Base-by-base conservation (phyloP, 2,797 vertebrate species). In the Hylomyscus alleni region DNA sequence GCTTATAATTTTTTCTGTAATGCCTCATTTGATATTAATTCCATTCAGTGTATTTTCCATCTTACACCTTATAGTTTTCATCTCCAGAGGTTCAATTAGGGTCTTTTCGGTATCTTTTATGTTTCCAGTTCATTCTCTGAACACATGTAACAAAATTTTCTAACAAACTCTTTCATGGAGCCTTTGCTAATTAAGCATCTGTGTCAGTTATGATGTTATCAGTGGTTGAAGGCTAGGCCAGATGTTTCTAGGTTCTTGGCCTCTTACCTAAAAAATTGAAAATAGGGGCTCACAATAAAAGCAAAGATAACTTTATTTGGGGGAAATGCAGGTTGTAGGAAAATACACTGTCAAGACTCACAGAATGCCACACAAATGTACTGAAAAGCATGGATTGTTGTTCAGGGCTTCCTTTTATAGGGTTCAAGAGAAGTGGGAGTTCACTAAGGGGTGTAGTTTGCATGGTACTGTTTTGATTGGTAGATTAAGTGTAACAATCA, bases 101-200 rank as follows among this genome's bases (percentile, higher is more conserved):
- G 44, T 81, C 52, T 58, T 91, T 91, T 82, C 31, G 9, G 76
- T 85, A 86, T 85, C 67, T 85, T 95, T 72, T 62, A n/a, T 93
- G 72, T 89, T 34, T 89, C 78, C 56, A 90, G 58, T 86, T 78
- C 77, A 72, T 87, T 89, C 50, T 94, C 89, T 95, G 69, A 90
- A 67, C 44, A 94, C 75, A 78, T 50, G 37, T 72, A 93, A 65
- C 80, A 52, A 17, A 76, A 80, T 85, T 85, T 84, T 86, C 93
- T 78, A 78, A 52, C 56, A 88, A 95, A 67, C 62, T 4, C 72
- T 91, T 93, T 73, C 15, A 34, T 82, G 22, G 81, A 40, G 31
- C 47, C 26, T 93, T 69, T 93, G 67, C 31, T 72, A 92, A 73
- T 86, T 82, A 37, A 90, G 83, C 31, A 96, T 91, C 81, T 94